Base-by-base conservation (phyloP, 2,113 vertebrate species). In the Ictidomys tridecemlineatus region DNA sequence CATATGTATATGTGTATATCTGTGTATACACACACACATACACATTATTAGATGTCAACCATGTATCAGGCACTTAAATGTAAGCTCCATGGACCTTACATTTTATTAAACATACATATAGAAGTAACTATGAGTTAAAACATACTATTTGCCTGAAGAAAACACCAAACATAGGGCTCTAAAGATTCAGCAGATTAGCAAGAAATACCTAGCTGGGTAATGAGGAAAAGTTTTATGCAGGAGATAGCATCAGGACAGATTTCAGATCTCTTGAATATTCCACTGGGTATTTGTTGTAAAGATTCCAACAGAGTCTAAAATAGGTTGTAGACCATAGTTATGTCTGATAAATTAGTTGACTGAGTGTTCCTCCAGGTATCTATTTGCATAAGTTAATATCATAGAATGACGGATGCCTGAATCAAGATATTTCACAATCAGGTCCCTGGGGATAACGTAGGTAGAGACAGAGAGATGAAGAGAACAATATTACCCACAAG, bases 291-390 rank as follows among this genome's bases (percentile, higher is more conserved):
- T 78, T 86, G n/a, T 56, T 91, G 56, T 80, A 22, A 79, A 18
- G n/a, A 30, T 85, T 51, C 84, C 56, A 56, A 14, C 28, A 83
- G 39, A 78, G 34, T 16, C 63, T 73, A 63, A 88, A 45, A 45
- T n/a, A 5, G 13, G 32, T 45, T 26, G 42, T 28, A 82, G 53
- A 67, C 13, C 17, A 63, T 87, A 26, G 37, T 67, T 61, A n/a
- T 56, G 26, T 39, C 45, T 85, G 72, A 96, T 63, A 95, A 85
- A 96, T 70, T 24, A 24, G 30, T 30, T 30, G 24, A 34, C 88
- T 76, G n/a, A n/a, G 63, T 39, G 53, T 58, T 91, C 39, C 82
- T 42, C 37, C 22, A 48, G 56, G 74, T 85, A 34, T 80, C 73
- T 69, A 63, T 91, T 91, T 93, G 16, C 18, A 56, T 93, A 32